phyloP scores from a whole-genome alignment of 2,797 vertebrate species.

The Cottoperca gobio region DNA sequence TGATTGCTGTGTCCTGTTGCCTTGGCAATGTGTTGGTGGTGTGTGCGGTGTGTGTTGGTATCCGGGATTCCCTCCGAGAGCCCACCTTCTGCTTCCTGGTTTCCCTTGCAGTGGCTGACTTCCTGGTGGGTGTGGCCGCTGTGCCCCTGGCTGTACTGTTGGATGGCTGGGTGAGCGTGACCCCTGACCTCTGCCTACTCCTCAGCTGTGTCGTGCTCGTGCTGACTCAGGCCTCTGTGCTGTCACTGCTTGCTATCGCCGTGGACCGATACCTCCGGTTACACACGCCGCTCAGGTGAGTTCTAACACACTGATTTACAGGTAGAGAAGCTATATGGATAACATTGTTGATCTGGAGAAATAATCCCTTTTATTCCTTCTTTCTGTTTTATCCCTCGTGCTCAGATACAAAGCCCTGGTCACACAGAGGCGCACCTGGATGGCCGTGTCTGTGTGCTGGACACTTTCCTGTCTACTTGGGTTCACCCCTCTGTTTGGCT shows the following conservation, averaged over 20 bases:
- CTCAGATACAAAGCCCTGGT: conserved; percentile 86
- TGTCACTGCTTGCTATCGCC: conserved; percentile 90
- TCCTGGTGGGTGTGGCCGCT: conserved; percentile 86
- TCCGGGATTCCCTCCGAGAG: conserved; percentile 77
- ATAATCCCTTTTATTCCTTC: background rate
- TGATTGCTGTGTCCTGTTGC: conserved; percentile 74
- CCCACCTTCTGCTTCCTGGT: conserved; percentile 88
- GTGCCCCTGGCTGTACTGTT: conserved; percentile 86
- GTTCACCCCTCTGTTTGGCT: conserved; percentile 87
- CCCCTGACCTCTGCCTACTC: conserved; percentile 84
- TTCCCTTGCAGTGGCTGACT: conserved; percentile 88
- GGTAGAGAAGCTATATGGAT: background rate
- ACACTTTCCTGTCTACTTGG: conserved; percentile 84
- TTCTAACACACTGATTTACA: background rate
- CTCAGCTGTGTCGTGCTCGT: conserved; percentile 87
- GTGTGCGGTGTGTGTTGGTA: conserved; percentile 82
- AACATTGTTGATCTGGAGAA: background rate
- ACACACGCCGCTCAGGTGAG: conserved; percentile 81
- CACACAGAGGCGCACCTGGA: conserved; percentile 82
- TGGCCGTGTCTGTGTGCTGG: conserved; percentile 86
- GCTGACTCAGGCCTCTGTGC: conserved; percentile 88
- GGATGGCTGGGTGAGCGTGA: conserved; percentile 75
- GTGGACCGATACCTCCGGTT: conserved; percentile 89
- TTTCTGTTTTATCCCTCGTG: background rate
- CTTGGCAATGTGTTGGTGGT: conserved; percentile 89